Conservation (phyloP, 1,140 invertebrate genomes). For the Bombus superbus region DNA sequence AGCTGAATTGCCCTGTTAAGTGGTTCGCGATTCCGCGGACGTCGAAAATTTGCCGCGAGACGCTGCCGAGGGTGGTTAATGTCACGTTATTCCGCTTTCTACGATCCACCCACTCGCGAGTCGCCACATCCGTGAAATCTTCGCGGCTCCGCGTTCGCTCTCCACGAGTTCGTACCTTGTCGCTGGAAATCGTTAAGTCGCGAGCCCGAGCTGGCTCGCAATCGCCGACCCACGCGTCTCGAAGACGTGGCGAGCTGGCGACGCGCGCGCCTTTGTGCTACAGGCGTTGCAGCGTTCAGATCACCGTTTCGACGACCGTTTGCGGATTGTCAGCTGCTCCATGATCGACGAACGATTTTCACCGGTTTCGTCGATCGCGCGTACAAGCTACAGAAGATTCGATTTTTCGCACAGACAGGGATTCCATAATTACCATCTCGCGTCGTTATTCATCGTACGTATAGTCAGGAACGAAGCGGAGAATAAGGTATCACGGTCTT, state of each 20-base stretch:
- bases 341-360: neutral
- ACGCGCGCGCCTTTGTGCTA: constrained; percentile 18
- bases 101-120: constrained; percentile 50
- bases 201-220: constrained; percentile 34
- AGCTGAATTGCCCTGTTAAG: neutral
- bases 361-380: neutral
- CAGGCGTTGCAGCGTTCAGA: neutral
- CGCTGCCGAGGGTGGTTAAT: constrained; percentile 11
- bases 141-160: constrained; percentile 13
- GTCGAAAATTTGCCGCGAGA: constrained; percentile 2
- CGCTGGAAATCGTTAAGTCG: constrained; percentile 60
- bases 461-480: too few relatives aligned
- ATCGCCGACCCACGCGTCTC: constrained; percentile 44
- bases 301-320: constrained; percentile 33
- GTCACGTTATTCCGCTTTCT: constrained; percentile 44
- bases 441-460: neutral
- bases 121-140: constrained; percentile 52
- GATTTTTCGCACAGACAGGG: neutral
- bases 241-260: constrained; percentile 20
- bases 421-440: neutral
- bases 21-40: neutral
- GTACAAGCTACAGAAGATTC: neutral
- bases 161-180: constrained; percentile 31
- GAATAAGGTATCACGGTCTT: neutral
- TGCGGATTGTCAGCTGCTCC: neutral